Conservation (phyloP, 2,888 invertebrate species). For the Harmothoe impar region DNA sequence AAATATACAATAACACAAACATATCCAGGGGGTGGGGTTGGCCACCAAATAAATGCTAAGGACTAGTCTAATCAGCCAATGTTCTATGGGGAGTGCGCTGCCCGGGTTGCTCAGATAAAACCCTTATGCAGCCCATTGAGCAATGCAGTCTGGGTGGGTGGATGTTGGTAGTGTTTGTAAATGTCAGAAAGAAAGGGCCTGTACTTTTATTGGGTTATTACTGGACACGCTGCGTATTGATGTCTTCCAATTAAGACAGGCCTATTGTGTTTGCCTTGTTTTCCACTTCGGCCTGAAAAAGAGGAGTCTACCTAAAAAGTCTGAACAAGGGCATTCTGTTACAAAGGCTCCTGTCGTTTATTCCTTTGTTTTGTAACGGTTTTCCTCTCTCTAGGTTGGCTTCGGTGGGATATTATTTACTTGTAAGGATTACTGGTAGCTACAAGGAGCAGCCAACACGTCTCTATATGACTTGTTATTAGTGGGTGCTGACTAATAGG, state of each 20-base stretch:
- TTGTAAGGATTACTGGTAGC: neutral
- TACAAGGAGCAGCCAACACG: neutral
- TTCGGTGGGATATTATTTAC: neutral
- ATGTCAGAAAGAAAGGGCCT: neutral
- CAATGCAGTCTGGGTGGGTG: too few relatives aligned
- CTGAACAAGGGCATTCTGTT: neutral
- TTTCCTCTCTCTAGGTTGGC: neutral
- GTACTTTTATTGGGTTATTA: neutral
- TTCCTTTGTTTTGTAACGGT: too few relatives aligned
- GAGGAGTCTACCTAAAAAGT: neutral
- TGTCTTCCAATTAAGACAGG: neutral
- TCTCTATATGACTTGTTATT: neutral
- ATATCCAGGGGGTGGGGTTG: too few relatives aligned
- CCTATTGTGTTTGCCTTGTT: neutral
- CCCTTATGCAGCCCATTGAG: too few relatives aligned
- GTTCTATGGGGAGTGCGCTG: too few relatives aligned
- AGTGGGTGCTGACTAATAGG: neutral
- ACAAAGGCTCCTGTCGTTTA: neutral
- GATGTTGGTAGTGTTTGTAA: too few relatives aligned
- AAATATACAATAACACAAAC: too few relatives aligned
- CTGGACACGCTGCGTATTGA: neutral
- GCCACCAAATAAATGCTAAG: too few relatives aligned
- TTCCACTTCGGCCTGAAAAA: neutral
- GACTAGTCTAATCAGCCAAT: too few relatives aligned
- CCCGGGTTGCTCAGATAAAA: too few relatives aligned